A percentile compares a stretch with the other conserved stretches of the same genome.
phyloP scores from a whole-genome alignment of 1,140 invertebrate species.

The Drosophila sp. region DNA sequence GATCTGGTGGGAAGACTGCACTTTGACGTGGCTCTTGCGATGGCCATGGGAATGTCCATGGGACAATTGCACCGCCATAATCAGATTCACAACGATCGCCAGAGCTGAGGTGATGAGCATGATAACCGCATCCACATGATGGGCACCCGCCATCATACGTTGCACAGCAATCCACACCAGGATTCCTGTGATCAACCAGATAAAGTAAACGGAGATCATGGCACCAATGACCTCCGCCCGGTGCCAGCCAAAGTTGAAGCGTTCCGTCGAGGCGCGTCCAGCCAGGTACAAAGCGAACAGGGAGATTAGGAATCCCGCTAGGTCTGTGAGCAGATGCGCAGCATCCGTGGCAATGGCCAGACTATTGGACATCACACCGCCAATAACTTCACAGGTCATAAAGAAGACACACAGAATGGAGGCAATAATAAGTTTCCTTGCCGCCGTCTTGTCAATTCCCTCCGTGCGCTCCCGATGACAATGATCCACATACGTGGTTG shows the following conservation, averaged over 20 bases:
- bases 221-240: slow-evolving; percentile 88
- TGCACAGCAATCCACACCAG: slow-evolving; percentile 92
- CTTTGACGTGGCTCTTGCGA: not conserved
- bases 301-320: slow-evolving; percentile 92
- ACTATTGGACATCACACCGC: slow-evolving; percentile 91
- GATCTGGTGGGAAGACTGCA: not conserved
- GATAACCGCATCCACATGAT: slow-evolving; percentile 91
- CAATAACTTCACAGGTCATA: slow-evolving; percentile 88
- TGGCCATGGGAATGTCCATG: slow-evolving; percentile 83
- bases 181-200: slow-evolving; percentile 95
- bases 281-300: slow-evolving; percentile 90
- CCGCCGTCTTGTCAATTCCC: slow-evolving; percentile 82
- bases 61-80: slow-evolving; percentile 93
- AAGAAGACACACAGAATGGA: slow-evolving; percentile 86
- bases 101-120: slow-evolving; percentile 94
- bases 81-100: slow-evolving; percentile 93
- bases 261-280: slow-evolving; percentile 87
- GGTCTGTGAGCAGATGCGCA: slow-evolving; percentile 92
- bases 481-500: slow-evolving; percentile 86
- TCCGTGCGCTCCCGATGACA: slow-evolving; percentile 88
- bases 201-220: slow-evolving; percentile 88
- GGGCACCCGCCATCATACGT: slow-evolving; percentile 89
- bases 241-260: slow-evolving; percentile 90
- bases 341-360: slow-evolving; percentile 93
- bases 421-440: slow-evolving; percentile 86